Evolutionary conservation across 2,797 vertebrate species (phyloP), one percentile per base, ranked within the genome.

Genomic region (Crocodylus rhombifer): DNA sequence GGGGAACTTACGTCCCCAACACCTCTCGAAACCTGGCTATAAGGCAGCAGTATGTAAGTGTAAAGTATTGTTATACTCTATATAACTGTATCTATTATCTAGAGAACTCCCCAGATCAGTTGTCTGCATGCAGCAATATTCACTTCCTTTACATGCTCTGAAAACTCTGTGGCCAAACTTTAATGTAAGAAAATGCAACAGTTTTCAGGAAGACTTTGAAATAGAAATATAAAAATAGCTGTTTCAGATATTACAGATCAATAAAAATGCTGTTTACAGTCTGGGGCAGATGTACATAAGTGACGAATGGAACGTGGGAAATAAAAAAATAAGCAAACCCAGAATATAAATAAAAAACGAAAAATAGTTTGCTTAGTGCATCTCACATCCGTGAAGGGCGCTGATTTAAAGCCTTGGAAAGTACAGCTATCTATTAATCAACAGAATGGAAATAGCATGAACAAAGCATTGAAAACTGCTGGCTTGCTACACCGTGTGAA

Each of bases 391-490:
- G 13, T 76, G 42, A 74, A 15, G 6, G 14, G 25, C 3, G 60
- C 57, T 63, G 75, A 0, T 0, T 26, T 25, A 75, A 36, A 81
- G 16, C 30, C 71, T 0, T 2, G 58, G 30, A 21, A 30, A 51
- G 20, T 1, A 6, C 30, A 69, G 69, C 9, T 33, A 16, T 20
- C 30, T 51, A 51, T 51, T 51, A 51, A 51, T 51, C 23, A 36
- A 36, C 30, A 69, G 65, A 69, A 69, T 6, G 36, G 65, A 20
- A 36, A 23, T 33, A 36, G 11, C 65, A 12, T 69, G 65, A 14
- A 11, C 30, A 51, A 30, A 80, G 20, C 13, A 36, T 0, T 10
- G 21, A 64, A n/a, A 28, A 5, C 60, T 42, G 26, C 17, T 30
- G 3, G 11, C 56, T n/a, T 60, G 6, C n/a, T 64, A 28, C 14